phyloP scores from a whole-genome alignment of 2,113 vertebrate species.

The Calyptomena viridis region DNA sequence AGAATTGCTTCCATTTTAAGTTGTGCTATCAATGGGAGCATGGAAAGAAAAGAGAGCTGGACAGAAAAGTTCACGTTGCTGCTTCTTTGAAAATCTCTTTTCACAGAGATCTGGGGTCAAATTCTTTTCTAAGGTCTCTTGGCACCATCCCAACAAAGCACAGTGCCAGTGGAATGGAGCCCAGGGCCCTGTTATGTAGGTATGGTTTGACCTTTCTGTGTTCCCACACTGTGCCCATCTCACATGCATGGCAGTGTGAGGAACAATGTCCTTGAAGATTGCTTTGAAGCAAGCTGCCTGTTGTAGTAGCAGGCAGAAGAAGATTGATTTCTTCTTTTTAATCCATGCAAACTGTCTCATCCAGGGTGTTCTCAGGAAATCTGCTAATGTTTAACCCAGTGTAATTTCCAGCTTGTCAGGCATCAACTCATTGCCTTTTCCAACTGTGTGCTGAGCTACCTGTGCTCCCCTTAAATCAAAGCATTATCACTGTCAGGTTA shows the following conservation, averaged over 20 bases:
- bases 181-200: neutral
- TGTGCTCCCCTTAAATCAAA: neutral
- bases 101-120: neutral
- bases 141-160: neutral
- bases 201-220: neutral
- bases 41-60: neutral
- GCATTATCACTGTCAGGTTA: neutral
- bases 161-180: neutral
- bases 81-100: neutral
- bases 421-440: neutral
- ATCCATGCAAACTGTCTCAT: neutral
- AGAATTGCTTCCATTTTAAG: neutral
- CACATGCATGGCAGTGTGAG: neutral
- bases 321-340: neutral
- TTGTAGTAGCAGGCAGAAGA: neutral
- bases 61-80: neutral
- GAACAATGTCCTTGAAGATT: neutral
- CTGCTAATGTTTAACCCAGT: neutral
- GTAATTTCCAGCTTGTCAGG: neutral
- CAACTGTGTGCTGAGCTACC: neutral
- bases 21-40: neutral
- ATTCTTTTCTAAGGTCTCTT: neutral
- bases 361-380: neutral
- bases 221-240: neutral
- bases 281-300: neutral